Evolutionary conservation across 2,797 vertebrate species (phyloP), one percentile per base, ranked within the genome.

Genomic region (Botia kubotai): DNA sequence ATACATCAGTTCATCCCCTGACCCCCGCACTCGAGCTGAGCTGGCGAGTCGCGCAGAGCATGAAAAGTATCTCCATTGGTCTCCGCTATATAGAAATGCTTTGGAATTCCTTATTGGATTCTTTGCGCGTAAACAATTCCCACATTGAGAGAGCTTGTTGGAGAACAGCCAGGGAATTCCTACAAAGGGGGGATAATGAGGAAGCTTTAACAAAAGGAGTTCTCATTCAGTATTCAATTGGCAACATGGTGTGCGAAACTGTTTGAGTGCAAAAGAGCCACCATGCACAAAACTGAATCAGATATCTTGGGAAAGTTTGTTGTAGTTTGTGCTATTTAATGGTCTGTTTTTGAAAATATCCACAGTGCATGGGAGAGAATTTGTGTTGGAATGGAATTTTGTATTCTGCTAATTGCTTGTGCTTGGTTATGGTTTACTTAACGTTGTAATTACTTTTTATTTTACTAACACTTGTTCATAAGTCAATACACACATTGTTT

Each of bases 91-190:
- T 21, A 73, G 91, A 83, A 90, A 90, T 89, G 88, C 88, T 82
- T 85, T 87, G 85, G 90, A 91, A 90, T 90, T 93, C 91, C 90
- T 87, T 87, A 80, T 84, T 83, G 89, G 89, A 92, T 92, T 91
- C 90, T 87, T 91, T 91, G 88, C 86, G 77, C 83, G 74, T 90
- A 90, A 91, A 94, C 91, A 92, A 91, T 91, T 88, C 91, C 86
- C 74, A 87, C 91, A 91, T 92, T 92, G 90, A 93, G 86, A 85
- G 79, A 78, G 84, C 48, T 88, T 91, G 87, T 89, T 91, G 90
- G 91, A 71, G 60, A 88, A 89, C 81, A 89, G 89, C 91, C 89
- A 85, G 88, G 88, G 81, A 91, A 83, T 91, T 93, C 87, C 87
- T 86, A 91, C 90, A 90, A 87, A 87, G 87, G 85, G 85, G 84